A percentile compares a stretch with the other conserved stretches of the same genome.
Evolutionary conservation across 2,888 invertebrate genomes (phyloP).

Genomic region (Ariolimax columbianus): DNA sequence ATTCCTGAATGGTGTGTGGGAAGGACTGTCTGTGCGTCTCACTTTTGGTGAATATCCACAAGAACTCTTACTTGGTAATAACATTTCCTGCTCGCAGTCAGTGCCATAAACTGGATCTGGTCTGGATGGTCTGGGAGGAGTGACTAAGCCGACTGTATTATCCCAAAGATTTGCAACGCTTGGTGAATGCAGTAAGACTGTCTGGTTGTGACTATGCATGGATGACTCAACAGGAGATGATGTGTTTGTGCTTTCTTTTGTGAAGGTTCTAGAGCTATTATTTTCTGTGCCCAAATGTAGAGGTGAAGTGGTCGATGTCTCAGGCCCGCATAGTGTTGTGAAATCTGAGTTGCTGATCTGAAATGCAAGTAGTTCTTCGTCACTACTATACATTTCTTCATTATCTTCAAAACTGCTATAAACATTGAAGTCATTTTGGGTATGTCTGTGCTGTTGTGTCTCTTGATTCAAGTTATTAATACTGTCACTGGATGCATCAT

Average conservation of each 20-base stretch:
- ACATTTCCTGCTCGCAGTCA: background rate
- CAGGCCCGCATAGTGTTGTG: background rate
- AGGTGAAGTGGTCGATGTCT: background rate
- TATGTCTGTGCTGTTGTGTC: background rate
- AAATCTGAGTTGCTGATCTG: background rate
- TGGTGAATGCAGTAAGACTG: background rate
- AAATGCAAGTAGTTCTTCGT: background rate
- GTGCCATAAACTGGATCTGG: background rate
- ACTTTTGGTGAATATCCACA: background rate
- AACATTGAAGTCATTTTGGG: conserved; percentile 1
- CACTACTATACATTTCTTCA: background rate
- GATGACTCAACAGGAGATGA: background rate
- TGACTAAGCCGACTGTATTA: background rate
- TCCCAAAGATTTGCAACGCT: background rate
- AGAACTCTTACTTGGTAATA: background rate
- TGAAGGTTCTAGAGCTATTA: background rate
- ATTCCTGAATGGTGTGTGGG: conserved; percentile 13
- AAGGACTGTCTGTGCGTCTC: background rate
- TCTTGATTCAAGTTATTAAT: conserved; percentile 5
- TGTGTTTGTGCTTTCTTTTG: background rate
- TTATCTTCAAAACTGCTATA: conserved; percentile 9
- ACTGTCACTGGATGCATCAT: background rate
- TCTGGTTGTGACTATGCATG: background rate
- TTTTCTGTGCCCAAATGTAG: background rate
- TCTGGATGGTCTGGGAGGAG: background rate